Evolutionary conservation across 1,140 invertebrate species (phyloP).

Genomic region (Leptestheria dahalacensis): DNA sequence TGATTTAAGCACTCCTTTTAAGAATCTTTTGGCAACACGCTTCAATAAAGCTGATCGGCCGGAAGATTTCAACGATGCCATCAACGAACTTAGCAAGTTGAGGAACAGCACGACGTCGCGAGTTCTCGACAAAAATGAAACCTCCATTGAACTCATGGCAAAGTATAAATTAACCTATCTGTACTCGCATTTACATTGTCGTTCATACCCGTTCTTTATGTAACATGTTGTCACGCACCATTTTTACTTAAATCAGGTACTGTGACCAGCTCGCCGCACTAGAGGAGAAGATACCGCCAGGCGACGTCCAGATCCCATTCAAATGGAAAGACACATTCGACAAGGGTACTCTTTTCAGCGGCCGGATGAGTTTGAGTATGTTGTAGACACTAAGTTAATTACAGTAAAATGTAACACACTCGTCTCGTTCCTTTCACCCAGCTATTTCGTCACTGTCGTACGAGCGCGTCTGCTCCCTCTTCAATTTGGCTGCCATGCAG

Average conservation of each 20-base stretch:
- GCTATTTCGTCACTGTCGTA: slow-evolving; percentile 70
- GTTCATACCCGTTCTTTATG: too few species aligned
- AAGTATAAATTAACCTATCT: slow-evolving; percentile 42
- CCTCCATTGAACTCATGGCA: slow-evolving; percentile 80
- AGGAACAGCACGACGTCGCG: slow-evolving; percentile 77
- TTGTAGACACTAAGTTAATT: neutral
- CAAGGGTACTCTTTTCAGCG: slow-evolving; percentile 83
- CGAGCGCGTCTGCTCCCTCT: slow-evolving; percentile 89
- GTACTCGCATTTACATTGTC: neutral
- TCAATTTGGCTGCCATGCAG: slow-evolving; percentile 94
- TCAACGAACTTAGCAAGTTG: slow-evolving; percentile 76
- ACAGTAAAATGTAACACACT: neutral
- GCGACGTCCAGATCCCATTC: slow-evolving; percentile 83
- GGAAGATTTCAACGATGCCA: slow-evolving; percentile 64
- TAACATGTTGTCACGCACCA: slow-evolving; percentile 20
- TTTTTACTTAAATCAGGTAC: slow-evolving; percentile 78
- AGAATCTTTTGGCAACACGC: slow-evolving; percentile 75
- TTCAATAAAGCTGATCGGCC: slow-evolving; percentile 60
- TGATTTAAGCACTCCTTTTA: slow-evolving; percentile 83
- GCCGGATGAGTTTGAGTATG: slow-evolving; percentile 76
- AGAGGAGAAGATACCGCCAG: slow-evolving; percentile 82
- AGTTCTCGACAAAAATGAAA: slow-evolving; percentile 84
- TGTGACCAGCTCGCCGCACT: slow-evolving; percentile 88
- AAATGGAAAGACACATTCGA: slow-evolving; percentile 99
- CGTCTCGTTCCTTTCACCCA: slow-evolving; percentile 28